These are phyloP conservation scores for Drosophila asahinai DNA, from an alignment of 1,140 invertebrate species.

Conservation along the genomic window DNA sequence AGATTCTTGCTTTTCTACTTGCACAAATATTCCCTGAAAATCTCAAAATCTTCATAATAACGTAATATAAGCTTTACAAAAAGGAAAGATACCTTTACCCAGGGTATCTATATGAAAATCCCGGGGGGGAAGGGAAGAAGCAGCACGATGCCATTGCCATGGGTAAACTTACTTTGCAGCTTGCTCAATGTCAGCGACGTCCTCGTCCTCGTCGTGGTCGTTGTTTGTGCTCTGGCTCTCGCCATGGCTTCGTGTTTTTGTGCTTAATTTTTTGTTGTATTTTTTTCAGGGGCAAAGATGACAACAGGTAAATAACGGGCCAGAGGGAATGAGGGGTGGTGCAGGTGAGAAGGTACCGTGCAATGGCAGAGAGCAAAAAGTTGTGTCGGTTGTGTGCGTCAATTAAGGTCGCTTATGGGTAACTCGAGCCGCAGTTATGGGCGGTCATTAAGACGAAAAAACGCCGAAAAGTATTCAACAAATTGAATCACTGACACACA, in stretches of 20 bases:
- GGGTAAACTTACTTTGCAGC: constrained; percentile 56
- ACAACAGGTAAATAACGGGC: constrained; percentile 55
- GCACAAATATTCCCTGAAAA: no score
- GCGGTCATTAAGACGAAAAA: constrained; percentile 58
- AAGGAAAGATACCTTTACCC: background rate
- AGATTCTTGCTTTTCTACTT: no score
- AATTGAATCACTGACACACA: constrained; percentile 49
- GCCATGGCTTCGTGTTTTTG: constrained; percentile 36
- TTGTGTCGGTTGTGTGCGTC: constrained; percentile 42
- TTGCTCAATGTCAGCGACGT: constrained; percentile 54
- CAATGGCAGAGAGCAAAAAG: constrained; percentile 25
- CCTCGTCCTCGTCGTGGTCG: constrained; percentile 10
- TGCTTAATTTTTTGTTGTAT: constrained; percentile 20
- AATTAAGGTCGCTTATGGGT: constrained; percentile 65
- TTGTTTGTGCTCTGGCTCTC: constrained; percentile 23
- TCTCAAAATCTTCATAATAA: no score
- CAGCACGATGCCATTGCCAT: constrained; percentile 46
- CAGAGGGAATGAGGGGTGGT: background rate
- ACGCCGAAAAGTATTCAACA: constrained; percentile 60
- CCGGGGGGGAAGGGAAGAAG: constrained; percentile 5
- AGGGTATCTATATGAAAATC: constrained; percentile 6
- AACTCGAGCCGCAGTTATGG: constrained; percentile 57
- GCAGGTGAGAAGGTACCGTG: background rate
- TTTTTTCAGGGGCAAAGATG: constrained; percentile 56
- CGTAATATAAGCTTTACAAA: no score